Evolutionary conservation across 92 coral and sea anemone species (phyloP), one percentile per base, ranked within the genome.

Genomic region (Heteractis magnifica): DNA sequence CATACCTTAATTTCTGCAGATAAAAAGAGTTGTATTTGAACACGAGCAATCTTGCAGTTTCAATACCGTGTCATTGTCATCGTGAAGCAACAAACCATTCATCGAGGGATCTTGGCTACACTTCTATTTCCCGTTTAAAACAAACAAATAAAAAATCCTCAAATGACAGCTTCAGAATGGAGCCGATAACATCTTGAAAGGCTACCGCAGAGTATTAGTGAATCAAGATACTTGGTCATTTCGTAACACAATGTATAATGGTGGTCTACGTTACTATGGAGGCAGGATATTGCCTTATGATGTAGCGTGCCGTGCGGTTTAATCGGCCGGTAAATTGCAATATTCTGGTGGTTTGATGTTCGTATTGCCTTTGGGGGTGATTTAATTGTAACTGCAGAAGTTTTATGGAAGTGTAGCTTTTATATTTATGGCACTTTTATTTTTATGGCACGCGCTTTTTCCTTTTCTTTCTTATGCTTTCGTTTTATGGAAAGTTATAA

Each of bases 151-250:
- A 21, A 68, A 68, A 64, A 64, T 68, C 49, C 15, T 68, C 49
- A 12, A 68, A 68, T 68, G 73, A 68, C 73, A 68, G 73, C 49
- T 26, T 68, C 73, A 26, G 48, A 13, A 68, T 20, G 49, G 49
- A 6, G 49, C 73, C 14, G 73, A 68, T 68, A 68, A 68, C 3
- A 68, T 68, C 73, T 68, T 23, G 73, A 68, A 68, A 68, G 73
- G 10, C 21, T 68, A 26, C 73, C 73, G 73, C 73, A 6, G 15
- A 19, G 9, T 68, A 68, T 68, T 26, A 8, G 48, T 6, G 5
- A 14, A 68, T 68, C 21, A 20, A 5, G 73, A 68, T 21, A 34
- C 44, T 34, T 34, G 44, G 44, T 34, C 44, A 34, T 34, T 34
- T 34, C 44, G 44, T 34, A 34, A 34, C 44, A 34, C 44, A 34